A percentile compares a stretch with the other conserved stretches of the same genome.
These are phyloP conservation scores for Atta cephalotes DNA, from an alignment of 1,140 invertebrate species.

Conservation along the genomic window DNA sequence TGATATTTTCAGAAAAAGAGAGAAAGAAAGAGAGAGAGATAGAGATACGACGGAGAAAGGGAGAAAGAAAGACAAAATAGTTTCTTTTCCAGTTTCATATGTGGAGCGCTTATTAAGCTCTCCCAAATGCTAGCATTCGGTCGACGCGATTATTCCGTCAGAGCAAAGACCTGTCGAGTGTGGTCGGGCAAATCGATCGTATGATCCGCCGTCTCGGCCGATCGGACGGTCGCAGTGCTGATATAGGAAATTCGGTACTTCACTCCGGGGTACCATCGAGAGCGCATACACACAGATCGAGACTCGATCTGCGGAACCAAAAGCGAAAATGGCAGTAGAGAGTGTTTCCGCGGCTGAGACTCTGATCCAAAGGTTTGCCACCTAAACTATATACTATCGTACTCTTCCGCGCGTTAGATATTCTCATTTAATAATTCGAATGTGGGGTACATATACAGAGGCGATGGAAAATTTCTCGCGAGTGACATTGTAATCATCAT, in stretches of 20 bases:
- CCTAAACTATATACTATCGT: slow-evolving; percentile 62
- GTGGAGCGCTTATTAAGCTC: slow-evolving; percentile 17
- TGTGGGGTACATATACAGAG: slow-evolving; percentile 13
- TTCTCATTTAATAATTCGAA: slow-evolving; percentile 78
- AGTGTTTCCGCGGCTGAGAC: slow-evolving; percentile 86
- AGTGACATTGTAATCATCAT: slow-evolving; percentile 43
- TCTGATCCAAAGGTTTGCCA: slow-evolving; percentile 86
- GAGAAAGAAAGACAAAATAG: slow-evolving; percentile 31
- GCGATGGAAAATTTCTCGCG: slow-evolving; percentile 60
- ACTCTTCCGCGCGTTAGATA: slow-evolving; percentile 12
- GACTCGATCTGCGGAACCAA: slow-evolving; percentile 77
- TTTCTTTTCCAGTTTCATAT: slow-evolving; percentile 20
- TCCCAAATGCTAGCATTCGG: slow-evolving; percentile 78
- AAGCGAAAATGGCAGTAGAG: slow-evolving; percentile 85
- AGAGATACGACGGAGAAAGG: slow-evolving; percentile 66
- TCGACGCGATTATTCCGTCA: slow-evolving; percentile 69
- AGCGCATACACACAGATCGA: slow-evolving; percentile 69
- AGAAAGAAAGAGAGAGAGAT: slow-evolving; percentile 22
- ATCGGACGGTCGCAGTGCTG: slow-evolving; percentile 78
- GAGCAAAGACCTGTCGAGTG: slow-evolving; percentile 75
- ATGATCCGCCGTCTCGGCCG: slow-evolving; percentile 74
- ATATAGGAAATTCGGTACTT: slow-evolving; percentile 65
- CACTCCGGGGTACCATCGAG: slow-evolving; percentile 33
- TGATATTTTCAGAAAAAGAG: not conserved
- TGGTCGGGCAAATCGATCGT: slow-evolving; percentile 79